These are phyloP conservation scores for Sphyrna mokarran DNA, from an alignment of 2,113 vertebrate species.

Conservation along the genomic window DNA sequence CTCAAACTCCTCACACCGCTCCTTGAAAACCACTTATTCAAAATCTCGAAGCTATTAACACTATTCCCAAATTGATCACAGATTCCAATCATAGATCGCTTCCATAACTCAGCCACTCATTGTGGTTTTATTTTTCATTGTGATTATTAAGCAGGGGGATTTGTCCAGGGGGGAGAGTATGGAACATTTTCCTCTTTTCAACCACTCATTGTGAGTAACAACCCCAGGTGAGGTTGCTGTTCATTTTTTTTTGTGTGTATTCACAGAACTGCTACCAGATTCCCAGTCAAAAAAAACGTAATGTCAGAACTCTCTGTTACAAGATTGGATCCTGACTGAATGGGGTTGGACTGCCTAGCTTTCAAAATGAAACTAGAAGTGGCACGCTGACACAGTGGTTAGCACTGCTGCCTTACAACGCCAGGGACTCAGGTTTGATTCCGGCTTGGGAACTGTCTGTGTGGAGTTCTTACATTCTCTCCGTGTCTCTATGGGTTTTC, in stretches of 20 bases:
- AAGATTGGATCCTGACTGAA: no score
- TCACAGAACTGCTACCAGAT: background rate
- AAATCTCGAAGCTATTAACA: background rate
- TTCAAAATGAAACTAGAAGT: background rate
- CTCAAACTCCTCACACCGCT: background rate
- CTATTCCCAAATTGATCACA: constrained; percentile 28
- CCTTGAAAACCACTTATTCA: constrained; percentile 23
- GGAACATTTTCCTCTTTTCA: background rate
- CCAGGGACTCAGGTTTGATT: no score
- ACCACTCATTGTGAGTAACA: background rate
- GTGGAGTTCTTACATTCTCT: no score
- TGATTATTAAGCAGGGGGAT: background rate
- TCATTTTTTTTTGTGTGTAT: background rate
- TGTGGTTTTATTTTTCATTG: background rate
- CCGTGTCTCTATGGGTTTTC: no score
- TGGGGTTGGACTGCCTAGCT: background rate
- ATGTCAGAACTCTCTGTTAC: background rate
- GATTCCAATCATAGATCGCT: background rate
- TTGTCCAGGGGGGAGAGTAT: background rate
- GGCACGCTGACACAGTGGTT: no score
- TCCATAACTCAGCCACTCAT: background rate
- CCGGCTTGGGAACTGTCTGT: no score
- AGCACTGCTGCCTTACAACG: no score
- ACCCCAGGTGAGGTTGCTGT: background rate
- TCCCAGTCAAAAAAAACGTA: background rate